Evolutionary conservation across 2,113 vertebrate genomes (phyloP).

Genomic region (Gorsachius goisagi): DNA sequence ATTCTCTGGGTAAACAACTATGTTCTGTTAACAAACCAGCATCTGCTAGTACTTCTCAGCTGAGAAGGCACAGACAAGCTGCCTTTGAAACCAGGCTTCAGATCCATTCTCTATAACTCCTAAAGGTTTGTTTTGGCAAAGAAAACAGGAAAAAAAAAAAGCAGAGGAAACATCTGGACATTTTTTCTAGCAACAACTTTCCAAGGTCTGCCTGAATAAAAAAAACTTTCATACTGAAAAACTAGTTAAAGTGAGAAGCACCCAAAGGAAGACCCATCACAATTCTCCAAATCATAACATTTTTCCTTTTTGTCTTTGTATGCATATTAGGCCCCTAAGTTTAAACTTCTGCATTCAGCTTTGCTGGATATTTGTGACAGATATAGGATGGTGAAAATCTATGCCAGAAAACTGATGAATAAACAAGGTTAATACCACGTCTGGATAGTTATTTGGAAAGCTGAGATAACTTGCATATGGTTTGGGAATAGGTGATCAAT

Average conservation of each 20-base stretch:
- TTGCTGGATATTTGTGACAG: background rate
- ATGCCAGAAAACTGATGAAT: background rate
- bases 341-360: background rate
- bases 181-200: background rate
- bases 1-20: background rate
- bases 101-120: background rate
- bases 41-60: background rate
- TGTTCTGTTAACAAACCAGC: background rate
- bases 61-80: background rate
- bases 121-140: background rate
- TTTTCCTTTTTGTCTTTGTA: background rate
- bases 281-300: background rate
- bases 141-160: background rate
- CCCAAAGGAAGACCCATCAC: background rate
- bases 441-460: background rate
- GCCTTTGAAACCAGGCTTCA: background rate
- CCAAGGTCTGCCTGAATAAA: background rate
- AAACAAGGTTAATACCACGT: fast-evolving
- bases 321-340: no score
- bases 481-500: background rate
- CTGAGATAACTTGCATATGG: background rate
- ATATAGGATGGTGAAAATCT: background rate
- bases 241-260: background rate
- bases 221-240: background rate
- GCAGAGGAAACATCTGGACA: background rate